These are phyloP conservation scores for Pharmacophagus antenor DNA, from an alignment of 2,888 invertebrate genomes.

Conservation along the genomic window DNA sequence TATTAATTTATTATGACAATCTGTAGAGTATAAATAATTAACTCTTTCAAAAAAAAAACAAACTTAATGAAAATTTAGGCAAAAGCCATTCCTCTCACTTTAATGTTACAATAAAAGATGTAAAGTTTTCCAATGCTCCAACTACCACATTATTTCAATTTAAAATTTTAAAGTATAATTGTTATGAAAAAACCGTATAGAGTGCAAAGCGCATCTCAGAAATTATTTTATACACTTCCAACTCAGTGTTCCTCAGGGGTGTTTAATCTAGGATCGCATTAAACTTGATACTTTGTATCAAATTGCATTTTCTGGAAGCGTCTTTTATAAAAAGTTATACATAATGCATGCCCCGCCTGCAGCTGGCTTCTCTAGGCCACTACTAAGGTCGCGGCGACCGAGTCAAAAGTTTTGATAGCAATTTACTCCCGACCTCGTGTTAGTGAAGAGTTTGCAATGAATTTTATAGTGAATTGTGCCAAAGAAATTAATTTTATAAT, in stretches of 20 bases:
- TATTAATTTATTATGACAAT: too few relatives aligned
- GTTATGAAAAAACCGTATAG: constrained; percentile 22
- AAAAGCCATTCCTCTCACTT: background rate
- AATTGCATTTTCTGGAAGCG: constrained; percentile 73
- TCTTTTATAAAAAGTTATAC: constrained; percentile 76
- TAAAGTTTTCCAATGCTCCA: background rate
- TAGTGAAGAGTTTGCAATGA: constrained; percentile 2
- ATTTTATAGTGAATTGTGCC: constrained; percentile 7
- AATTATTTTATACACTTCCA: constrained; percentile 39
- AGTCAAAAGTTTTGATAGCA: constrained; percentile 15
- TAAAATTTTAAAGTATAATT: constrained; percentile 16
- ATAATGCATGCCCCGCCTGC: constrained; percentile 74
- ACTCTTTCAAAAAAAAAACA: background rate
- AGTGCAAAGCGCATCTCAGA: constrained; percentile 28
- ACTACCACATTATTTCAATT: background rate
- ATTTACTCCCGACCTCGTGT: constrained; percentile 11
- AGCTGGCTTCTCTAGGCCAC: constrained; percentile 52
- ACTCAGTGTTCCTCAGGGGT: constrained; percentile 50
- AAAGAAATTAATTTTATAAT: background rate
- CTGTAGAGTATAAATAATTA: too few relatives aligned
- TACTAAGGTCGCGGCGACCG: constrained; percentile 41
- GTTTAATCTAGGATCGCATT: constrained; percentile 75
- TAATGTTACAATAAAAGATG: background rate
- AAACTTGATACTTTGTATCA: constrained; percentile 79
- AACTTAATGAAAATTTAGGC: too few relatives aligned